Conservation (phyloP, 2,888 invertebrate genomes). For the Oasisia sp. region DNA sequence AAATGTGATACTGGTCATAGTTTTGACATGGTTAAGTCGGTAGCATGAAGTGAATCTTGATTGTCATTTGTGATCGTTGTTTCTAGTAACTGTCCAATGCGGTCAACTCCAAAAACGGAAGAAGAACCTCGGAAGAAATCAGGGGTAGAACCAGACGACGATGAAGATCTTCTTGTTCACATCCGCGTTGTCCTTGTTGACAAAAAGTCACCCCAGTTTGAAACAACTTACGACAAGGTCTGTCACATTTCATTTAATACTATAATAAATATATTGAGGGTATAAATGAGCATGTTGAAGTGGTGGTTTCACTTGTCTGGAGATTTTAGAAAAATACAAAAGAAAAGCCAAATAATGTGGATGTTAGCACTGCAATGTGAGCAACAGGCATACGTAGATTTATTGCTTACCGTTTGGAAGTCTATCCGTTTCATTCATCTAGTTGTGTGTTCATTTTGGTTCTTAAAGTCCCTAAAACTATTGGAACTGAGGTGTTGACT, state of each 20-base stretch:
- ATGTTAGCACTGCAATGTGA: no score
- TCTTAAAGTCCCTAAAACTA: neutral
- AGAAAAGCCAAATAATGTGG: no score
- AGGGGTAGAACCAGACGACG: conserved; percentile 24
- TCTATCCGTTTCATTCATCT: neutral
- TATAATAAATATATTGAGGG: neutral
- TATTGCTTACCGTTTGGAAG: no score
- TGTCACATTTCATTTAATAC: conserved; percentile 24
- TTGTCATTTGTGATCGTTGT: neutral
- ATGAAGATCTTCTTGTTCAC: conserved; percentile 78
- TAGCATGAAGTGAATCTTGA: neutral
- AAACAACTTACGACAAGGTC: conserved; percentile 73
- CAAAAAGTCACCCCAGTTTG: conserved; percentile 75
- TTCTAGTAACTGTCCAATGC: neutral
- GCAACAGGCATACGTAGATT: no score
- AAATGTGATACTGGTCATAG: no score
- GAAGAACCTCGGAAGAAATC: neutral
- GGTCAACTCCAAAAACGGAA: neutral
- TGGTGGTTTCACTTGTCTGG: neutral
- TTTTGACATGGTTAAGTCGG: no score
- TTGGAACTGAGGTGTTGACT: no score
- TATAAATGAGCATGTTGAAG: neutral
- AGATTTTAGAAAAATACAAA: no score
- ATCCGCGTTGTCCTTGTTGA: conserved; percentile 76
- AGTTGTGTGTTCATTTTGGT: neutral